Evolutionary conservation across 2,888 invertebrate species (phyloP).

Genomic region (Drosophila falleni): DNA sequence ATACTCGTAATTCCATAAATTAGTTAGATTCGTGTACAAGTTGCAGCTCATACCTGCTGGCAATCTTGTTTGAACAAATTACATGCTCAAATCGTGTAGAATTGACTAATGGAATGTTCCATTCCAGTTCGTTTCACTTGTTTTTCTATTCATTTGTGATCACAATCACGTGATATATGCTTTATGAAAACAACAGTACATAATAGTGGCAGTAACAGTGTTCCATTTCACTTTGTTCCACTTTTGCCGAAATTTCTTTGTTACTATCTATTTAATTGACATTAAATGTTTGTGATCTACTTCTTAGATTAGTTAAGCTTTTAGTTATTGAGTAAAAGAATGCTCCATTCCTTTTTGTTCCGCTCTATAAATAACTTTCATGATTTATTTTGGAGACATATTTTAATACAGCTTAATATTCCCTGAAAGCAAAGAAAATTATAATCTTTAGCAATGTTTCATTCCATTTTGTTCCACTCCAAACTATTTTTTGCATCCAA

Average conservation of each 20-base stretch:
- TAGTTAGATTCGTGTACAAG: constrained; percentile 24
- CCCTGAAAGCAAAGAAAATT: background rate
- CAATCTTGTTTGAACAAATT: constrained; percentile 10
- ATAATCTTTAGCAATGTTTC: background rate
- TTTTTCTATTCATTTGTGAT: background rate
- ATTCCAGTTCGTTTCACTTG: constrained; percentile 5
- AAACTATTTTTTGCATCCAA: background rate
- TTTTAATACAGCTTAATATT: too few species aligned
- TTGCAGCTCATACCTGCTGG: constrained; percentile 14
- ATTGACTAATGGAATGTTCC: background rate
- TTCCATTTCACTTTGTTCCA: constrained; percentile 4
- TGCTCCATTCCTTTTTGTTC: too few species aligned
- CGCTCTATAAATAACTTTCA: background rate
- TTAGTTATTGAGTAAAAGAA: too few species aligned
- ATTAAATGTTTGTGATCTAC: background rate
- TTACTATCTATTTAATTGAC: background rate
- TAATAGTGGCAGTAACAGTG: background rate
- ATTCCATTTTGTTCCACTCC: background rate
- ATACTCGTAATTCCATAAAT: constrained; percentile 37
- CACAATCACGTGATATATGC: background rate
- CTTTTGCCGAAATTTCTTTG: background rate
- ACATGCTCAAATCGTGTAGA: background rate
- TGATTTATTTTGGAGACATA: too few species aligned
- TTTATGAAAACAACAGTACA: background rate
- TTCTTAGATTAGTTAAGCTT: background rate